Base-by-base conservation (phyloP, 53 echinoderm and acorn worm genomes). In the Mesocentrotus franciscanus region DNA sequence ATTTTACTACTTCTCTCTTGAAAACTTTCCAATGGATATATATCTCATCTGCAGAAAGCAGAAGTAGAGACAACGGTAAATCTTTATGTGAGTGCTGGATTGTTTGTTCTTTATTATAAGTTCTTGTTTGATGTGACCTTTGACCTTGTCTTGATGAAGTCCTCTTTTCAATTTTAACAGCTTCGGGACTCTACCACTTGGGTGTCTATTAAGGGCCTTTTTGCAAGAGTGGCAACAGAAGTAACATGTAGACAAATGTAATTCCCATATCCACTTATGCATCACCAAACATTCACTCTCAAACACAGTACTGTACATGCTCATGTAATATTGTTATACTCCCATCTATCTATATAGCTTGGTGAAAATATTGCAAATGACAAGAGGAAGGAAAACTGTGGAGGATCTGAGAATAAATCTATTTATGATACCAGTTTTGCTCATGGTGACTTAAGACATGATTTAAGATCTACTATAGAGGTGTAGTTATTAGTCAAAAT, bases 111-210 rank as follows among this genome's bases (percentile, higher is more conserved):
- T 58, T 33, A 34, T 32, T 66, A 22, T 66, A 14, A 32, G 13
- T 58, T 60, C 60, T 62, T 91, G 91, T 91, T 61, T 64, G 33
- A 62, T 91, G 33, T 91, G 91, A 64, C 55, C 27, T 91, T 64
- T 62, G 36, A 62, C 39, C 8, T 62, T 66, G 24, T 36, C 10
- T 91, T 91, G 91, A 91, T n/a, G 33, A 36, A 24, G 16, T 58
- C 12, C 66, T 35, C 22, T 64, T 91, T 61, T 91, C 20, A 34
- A 26, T 91, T 12, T 61, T 36, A 91, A 91, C 91, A 91, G 91
- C 91, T 34, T 61, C 91, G 20, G 91, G 91, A 62, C 91, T 91
- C 61, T 91, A 91, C 36, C 91, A 91, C 22, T 29, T 91, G 56
- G 91, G 91, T 66, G 66, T 91, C 35, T 91, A 91, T 62, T 91